Percentiles rank a stretch among this genome's conserved stretches.
phyloP scores from a whole-genome alignment of 1,140 invertebrate genomes.

The Bombus soroeensis region DNA sequence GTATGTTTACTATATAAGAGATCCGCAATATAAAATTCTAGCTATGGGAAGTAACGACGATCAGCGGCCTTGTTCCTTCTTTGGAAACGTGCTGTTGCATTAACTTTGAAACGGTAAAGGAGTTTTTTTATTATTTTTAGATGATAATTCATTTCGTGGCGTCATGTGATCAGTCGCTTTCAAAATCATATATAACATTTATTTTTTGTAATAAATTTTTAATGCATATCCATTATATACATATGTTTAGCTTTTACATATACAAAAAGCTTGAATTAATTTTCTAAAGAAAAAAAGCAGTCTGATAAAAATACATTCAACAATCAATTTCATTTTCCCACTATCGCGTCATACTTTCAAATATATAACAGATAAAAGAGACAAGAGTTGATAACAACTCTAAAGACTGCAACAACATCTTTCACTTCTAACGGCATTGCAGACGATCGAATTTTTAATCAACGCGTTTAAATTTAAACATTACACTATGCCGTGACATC shows the following conservation, averaged over 20 bases:
- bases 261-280: not conserved
- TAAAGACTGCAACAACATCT: not conserved
- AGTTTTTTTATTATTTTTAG: not conserved
- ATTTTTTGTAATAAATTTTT: not conserved
- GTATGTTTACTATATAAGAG: constrained; percentile 36
- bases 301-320: not conserved
- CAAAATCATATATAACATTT: too few species aligned
- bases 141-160: not conserved
- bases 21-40: not conserved
- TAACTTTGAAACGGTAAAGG: not conserved
- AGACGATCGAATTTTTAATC: not conserved
- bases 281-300: not conserved
- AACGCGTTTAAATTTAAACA: not conserved
- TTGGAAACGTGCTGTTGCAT: not conserved
- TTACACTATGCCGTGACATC: not conserved
- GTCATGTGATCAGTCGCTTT: not conserved
- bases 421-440: not conserved
- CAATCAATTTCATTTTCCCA: too few species aligned
- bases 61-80: constrained; percentile 12
- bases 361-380: not conserved
- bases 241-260: not conserved
- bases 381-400: not conserved
- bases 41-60: not conserved
- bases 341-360: not conserved
- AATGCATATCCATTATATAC: not conserved